Evolutionary conservation across 2,797 vertebrate species (phyloP).

Genomic region (Cetoscarus ocellatus): DNA sequence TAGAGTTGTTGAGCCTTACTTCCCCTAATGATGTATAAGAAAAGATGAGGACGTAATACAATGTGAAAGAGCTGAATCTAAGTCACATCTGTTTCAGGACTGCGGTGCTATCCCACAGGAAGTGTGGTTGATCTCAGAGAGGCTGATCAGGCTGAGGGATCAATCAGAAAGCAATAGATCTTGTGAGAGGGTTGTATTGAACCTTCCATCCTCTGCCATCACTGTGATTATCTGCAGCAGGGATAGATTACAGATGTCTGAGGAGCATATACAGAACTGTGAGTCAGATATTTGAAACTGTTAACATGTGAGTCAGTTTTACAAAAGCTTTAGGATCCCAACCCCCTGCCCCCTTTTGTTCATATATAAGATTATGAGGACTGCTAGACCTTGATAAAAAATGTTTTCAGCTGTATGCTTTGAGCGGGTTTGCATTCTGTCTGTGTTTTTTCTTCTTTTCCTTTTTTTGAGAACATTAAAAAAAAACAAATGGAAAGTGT

Average conservation of each 20-base stretch:
- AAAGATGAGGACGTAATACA: slow-evolving; percentile 25
- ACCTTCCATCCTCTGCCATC: slow-evolving; percentile 73
- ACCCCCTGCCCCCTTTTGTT: too few relatives aligned
- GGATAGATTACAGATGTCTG: slow-evolving; percentile 74
- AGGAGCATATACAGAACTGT: slow-evolving; percentile 53
- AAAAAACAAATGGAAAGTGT: too few relatives aligned
- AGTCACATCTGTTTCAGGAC: slow-evolving; percentile 29
- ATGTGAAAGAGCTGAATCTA: slow-evolving; percentile 21
- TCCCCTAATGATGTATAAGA: slow-evolving; percentile 21
- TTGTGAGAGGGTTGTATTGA: slow-evolving; percentile 81
- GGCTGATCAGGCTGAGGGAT: slow-evolving; percentile 78
- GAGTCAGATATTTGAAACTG: slow-evolving; percentile 36
- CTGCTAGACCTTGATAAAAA: too few relatives aligned
- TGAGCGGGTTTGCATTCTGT: too few relatives aligned
- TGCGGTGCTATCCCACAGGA: slow-evolving; percentile 53
- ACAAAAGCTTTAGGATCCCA: too few relatives aligned
- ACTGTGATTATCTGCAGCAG: slow-evolving; percentile 78
- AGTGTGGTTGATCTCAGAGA: slow-evolving; percentile 68
- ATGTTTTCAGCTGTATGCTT: too few relatives aligned
- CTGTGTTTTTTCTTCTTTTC: too few relatives aligned
- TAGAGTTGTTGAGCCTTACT: too few relatives aligned
- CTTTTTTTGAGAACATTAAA: too few relatives aligned
- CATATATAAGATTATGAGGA: too few relatives aligned
- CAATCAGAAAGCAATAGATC: slow-evolving; percentile 82
- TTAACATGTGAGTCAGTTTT: background rate